These are phyloP conservation scores for Rhea americana DNA, from an alignment of 2,113 vertebrate species.

Conservation along the genomic window DNA sequence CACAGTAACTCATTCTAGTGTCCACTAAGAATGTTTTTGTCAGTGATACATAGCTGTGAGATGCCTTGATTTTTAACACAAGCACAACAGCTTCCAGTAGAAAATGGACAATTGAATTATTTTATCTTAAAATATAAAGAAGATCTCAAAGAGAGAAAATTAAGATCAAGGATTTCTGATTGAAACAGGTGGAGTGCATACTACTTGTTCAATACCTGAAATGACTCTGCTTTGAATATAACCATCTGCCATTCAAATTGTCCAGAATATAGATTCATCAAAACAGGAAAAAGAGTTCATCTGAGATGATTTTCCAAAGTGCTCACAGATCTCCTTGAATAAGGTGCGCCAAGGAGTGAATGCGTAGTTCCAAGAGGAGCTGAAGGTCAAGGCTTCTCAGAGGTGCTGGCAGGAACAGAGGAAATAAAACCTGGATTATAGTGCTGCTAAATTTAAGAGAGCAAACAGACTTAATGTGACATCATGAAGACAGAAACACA, in stretches of 20 bases:
- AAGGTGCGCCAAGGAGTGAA: neutral
- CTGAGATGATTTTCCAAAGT: neutral
- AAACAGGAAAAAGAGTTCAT: neutral
- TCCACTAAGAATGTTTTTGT: neutral
- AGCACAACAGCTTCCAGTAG: neutral
- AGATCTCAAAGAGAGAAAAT: neutral
- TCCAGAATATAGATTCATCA: neutral
- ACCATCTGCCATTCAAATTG: neutral
- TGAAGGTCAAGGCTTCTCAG: constrained; percentile 4
- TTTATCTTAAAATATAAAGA: neutral
- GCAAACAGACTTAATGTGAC: neutral
- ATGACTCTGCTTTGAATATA: neutral
- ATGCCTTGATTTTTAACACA: neutral
- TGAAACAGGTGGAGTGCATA: neutral
- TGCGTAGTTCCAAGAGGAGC: neutral
- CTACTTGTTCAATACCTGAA: neutral
- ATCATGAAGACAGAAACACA: neutral
- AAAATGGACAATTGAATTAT: neutral
- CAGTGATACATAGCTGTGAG: neutral
- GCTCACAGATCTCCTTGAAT: neutral
- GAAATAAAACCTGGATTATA: neutral
- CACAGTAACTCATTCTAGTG: neutral
- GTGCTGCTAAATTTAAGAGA: neutral
- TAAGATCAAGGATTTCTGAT: neutral
- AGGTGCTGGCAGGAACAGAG: neutral